A percentile compares a stretch with the other conserved stretches of the same genome.
Evolutionary conservation across 2,888 invertebrate species (phyloP).

Genomic region (Apotomis turbidana): DNA sequence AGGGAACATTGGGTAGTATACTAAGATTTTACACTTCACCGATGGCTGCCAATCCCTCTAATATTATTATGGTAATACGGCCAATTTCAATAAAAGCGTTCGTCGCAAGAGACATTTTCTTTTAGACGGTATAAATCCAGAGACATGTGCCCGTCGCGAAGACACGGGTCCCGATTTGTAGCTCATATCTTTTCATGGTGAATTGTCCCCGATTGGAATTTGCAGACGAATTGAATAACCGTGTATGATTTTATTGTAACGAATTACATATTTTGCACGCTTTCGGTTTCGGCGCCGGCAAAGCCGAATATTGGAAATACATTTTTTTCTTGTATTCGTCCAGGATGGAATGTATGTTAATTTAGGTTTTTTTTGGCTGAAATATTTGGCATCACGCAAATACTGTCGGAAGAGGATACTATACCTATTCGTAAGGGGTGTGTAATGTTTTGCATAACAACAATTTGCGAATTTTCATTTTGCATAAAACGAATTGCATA

Average conservation of each 20-base stretch:
- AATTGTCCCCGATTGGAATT: slow-evolving; percentile 58
- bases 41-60: slow-evolving; percentile 81
- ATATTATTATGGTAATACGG: slow-evolving; percentile 82
- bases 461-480: too few relatives aligned
- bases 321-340: neutral
- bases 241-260: slow-evolving; percentile 51
- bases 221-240: slow-evolving; percentile 56
- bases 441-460: too few relatives aligned
- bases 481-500: too few relatives aligned
- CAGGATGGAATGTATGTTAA: neutral
- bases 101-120: slow-evolving; percentile 70
- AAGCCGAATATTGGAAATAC: slow-evolving; percentile 3
- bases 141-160: slow-evolving; percentile 67
- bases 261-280: slow-evolving; percentile 38
- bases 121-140: slow-evolving; percentile 70
- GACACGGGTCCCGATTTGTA: slow-evolving; percentile 74
- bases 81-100: slow-evolving; percentile 82
- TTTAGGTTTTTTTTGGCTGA: too few relatives aligned
- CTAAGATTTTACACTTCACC: slow-evolving; percentile 77
- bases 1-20: slow-evolving; percentile 68
- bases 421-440: too few relatives aligned
- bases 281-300: neutral
- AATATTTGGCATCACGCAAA: too few relatives aligned
- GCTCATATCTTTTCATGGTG: slow-evolving; percentile 68
- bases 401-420: too few relatives aligned